A percentile compares a stretch with the other conserved stretches of the same genome.
Conservation (phyloP, 1,140 invertebrate species). For the Stegodyphus mimosarum region DNA sequence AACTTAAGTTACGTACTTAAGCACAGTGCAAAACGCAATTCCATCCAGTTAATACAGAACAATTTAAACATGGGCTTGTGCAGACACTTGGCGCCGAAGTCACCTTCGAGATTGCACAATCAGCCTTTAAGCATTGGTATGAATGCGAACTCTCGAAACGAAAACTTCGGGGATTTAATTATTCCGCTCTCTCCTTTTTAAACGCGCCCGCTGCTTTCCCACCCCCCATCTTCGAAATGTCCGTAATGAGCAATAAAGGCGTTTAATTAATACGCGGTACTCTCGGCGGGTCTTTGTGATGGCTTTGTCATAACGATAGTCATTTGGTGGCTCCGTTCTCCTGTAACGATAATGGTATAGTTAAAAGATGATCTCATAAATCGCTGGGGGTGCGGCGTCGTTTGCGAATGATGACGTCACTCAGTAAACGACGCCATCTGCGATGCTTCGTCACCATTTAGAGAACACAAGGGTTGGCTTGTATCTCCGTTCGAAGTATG, state of each 20-base stretch:
- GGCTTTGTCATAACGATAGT: constrained; percentile 41
- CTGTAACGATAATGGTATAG: constrained; percentile 51
- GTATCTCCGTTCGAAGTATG: constrained; percentile 1
- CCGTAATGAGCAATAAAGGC: constrained; percentile 52
- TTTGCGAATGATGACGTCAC: constrained; percentile 51
- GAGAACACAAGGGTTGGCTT: neutral
- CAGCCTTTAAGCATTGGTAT: neutral
- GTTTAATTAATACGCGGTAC: constrained; percentile 48
- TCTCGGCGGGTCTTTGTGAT: constrained; percentile 10
- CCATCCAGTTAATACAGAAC: too few relatives aligned
- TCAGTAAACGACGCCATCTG: constrained; percentile 29
- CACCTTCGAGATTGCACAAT: neutral
- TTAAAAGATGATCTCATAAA: constrained; percentile 50
- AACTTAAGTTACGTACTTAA: neutral
- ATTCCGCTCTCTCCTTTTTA: constrained; percentile 33
- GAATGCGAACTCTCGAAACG: neutral
- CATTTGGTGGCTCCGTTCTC: constrained; percentile 17
- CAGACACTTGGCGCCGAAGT: neutral
- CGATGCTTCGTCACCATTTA: constrained; percentile 15
- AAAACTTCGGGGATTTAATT: constrained; percentile 44
- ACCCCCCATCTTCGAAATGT: constrained; percentile 18
- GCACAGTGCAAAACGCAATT: neutral
- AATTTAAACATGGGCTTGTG: neutral
- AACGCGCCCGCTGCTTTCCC: neutral
- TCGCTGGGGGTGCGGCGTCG: constrained; percentile 10